These are phyloP conservation scores for Noturus placidus DNA, from an alignment of 2,113 vertebrate species.

Conservation along the genomic window DNA sequence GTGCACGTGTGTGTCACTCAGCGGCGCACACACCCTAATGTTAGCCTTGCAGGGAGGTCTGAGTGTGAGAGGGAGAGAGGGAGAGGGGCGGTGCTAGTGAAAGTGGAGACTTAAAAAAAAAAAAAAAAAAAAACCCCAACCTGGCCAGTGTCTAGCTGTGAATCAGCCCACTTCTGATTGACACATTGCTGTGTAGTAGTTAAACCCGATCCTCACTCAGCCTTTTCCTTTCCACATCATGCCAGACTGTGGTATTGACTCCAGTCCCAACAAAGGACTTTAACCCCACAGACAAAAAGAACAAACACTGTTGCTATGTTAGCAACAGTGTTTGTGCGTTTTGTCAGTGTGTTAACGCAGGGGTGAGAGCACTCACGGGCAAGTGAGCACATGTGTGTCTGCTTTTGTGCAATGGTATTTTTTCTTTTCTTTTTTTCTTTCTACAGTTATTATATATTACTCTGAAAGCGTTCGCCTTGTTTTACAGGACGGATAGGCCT, in stretches of 20 bases:
- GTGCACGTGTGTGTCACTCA: constrained; percentile 64
- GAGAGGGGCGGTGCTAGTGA: constrained; percentile 21
- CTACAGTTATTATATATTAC: background rate
- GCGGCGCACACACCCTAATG: constrained; percentile 45
- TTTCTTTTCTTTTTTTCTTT: constrained; percentile 7
- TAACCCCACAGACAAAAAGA: constrained; percentile 19
- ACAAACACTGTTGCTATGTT: constrained; percentile 26
- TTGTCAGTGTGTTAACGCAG: constrained; percentile 32
- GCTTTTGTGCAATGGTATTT: constrained; percentile 31
- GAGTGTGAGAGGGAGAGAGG: constrained; percentile 13
- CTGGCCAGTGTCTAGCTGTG: background rate
- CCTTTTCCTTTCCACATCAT: background rate
- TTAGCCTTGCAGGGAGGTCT: constrained; percentile 37
- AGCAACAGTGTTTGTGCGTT: constrained; percentile 44
- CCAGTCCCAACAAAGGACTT: constrained; percentile 33
- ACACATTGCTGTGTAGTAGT: background rate
- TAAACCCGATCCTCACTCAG: background rate
- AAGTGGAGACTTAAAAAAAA: constrained; percentile 2
- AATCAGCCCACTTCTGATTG: background rate
- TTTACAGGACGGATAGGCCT: constrained; percentile 33
- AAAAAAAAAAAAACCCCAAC: too few species aligned
- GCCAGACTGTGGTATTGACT: constrained; percentile 8
- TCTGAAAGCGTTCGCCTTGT: constrained; percentile 18
- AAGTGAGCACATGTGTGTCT: constrained; percentile 49
- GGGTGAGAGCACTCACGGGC: constrained; percentile 29